These are phyloP conservation scores for Dryadula phaetusa DNA, from an alignment of 2,888 invertebrate species.

Conservation along the genomic window DNA sequence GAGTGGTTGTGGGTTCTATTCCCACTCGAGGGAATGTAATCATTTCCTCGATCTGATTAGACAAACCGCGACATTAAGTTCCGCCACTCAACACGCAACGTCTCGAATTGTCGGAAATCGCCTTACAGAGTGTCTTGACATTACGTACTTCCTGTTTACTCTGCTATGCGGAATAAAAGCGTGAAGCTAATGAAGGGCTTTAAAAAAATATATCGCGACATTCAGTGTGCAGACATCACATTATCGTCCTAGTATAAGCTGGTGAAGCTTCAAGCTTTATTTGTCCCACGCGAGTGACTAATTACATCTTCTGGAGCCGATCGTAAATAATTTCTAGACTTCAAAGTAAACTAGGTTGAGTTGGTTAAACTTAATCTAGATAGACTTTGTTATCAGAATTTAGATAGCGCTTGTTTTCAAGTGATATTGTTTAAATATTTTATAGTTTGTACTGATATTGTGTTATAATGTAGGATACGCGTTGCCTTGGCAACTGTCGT, in stretches of 20 bases:
- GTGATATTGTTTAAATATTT: not conserved
- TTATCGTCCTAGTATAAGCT: constrained; percentile 9
- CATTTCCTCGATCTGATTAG: too few relatives aligned
- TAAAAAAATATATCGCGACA: not conserved
- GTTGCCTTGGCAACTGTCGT: too few relatives aligned
- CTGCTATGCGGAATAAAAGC: too few relatives aligned
- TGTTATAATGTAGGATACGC: too few relatives aligned
- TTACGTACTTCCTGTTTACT: too few relatives aligned
- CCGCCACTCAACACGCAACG: too few relatives aligned
- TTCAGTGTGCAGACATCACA: not conserved
- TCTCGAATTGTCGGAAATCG: too few relatives aligned
- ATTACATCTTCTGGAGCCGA: constrained; percentile 29
- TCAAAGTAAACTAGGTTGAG: constrained; percentile 10
- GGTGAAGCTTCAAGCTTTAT: constrained; percentile 15
- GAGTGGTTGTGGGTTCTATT: too few relatives aligned
- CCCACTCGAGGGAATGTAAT: too few relatives aligned
- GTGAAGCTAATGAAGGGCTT: too few relatives aligned
- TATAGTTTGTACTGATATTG: not conserved
- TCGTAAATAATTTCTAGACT: constrained; percentile 35
- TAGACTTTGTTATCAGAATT: constrained; percentile 26
- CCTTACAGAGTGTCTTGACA: too few relatives aligned
- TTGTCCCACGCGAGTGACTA: constrained; percentile 33
- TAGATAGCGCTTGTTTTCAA: constrained; percentile 8
- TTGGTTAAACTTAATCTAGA: constrained; percentile 18
- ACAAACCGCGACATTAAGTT: too few relatives aligned